Evolutionary conservation across 1,140 invertebrate species (phyloP).

Genomic region (Aphelenchoides fujianensis): DNA sequence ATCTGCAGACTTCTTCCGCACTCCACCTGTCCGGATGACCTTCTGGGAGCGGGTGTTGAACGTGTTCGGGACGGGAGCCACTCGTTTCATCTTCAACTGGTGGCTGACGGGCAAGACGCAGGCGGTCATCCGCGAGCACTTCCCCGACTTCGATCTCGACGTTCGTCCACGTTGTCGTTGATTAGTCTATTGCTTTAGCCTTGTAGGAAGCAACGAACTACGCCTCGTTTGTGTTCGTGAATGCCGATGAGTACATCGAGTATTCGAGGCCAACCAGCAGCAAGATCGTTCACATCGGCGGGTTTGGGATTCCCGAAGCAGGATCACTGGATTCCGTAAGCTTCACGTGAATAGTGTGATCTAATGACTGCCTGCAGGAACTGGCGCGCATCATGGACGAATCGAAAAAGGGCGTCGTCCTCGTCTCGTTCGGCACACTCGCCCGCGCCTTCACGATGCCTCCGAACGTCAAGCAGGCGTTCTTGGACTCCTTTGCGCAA

Average conservation of each 20-base stretch:
- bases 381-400: constrained; percentile 2
- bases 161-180: too few species aligned
- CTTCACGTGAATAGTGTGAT: background rate
- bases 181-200: too few species aligned
- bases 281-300: constrained; percentile 49
- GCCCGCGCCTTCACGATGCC: constrained; percentile 18
- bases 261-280: constrained; percentile 38
- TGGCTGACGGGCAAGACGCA: too few species aligned
- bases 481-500: constrained; percentile 22
- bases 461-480: constrained; percentile 11
- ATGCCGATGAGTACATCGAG: constrained; percentile 42
- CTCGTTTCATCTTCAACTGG: too few species aligned
- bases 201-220: constrained; percentile 26
- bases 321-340: background rate
- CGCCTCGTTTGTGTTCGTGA: constrained; percentile 40
- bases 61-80: too few species aligned
- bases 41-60: too few species aligned
- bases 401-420: background rate
- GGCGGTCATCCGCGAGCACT: too few species aligned
- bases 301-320: constrained; percentile 5
- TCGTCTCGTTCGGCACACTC: constrained; percentile 17
- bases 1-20: too few species aligned
- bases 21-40: constrained; percentile 13
- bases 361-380: background rate
- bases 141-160: too few species aligned